Conservation (phyloP, 2,888 invertebrate species). For the Eulithis prunata region DNA sequence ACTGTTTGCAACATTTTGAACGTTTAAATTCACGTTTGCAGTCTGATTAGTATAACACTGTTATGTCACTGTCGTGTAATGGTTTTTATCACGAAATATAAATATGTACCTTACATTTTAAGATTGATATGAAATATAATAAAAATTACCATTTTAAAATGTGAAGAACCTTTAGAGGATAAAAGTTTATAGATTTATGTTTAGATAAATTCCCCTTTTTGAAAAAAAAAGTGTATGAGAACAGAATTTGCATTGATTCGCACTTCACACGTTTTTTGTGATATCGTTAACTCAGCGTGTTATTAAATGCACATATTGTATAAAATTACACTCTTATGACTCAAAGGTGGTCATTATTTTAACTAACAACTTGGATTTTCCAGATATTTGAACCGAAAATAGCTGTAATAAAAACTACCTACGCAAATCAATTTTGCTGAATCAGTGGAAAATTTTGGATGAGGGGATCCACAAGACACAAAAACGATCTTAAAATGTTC, state of each 20-base stretch:
- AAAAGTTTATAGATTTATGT: too few relatives aligned
- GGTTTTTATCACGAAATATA: too few relatives aligned
- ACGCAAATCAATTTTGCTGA: constrained; percentile 11
- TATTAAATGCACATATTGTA: constrained; percentile 30
- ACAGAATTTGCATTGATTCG: constrained; percentile 17
- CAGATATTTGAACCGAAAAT: constrained; percentile 25
- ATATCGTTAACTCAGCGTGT: constrained; percentile 24
- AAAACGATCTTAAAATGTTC: too few relatives aligned
- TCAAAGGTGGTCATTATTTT: constrained; percentile 23
- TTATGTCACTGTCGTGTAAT: too few relatives aligned
- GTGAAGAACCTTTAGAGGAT: too few relatives aligned
- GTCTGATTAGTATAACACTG: too few relatives aligned
- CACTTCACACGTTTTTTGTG: constrained; percentile 37
- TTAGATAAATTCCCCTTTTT: neutral
- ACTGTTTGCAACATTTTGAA: too few relatives aligned
- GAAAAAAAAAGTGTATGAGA: constrained; percentile 3
- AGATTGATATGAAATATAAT: too few relatives aligned
- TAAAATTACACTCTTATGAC: constrained; percentile 18
- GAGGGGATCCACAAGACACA: neutral
- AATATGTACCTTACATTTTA: too few relatives aligned
- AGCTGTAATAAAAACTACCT: constrained; percentile 23
- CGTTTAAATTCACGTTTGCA: too few relatives aligned
- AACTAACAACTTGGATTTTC: constrained; percentile 30
- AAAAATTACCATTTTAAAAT: too few relatives aligned
- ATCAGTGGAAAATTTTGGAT: constrained; percentile 9